These are phyloP conservation scores for Pelobates cultripes DNA, from an alignment of 2,797 vertebrate genomes.

Conservation along the genomic window DNA sequence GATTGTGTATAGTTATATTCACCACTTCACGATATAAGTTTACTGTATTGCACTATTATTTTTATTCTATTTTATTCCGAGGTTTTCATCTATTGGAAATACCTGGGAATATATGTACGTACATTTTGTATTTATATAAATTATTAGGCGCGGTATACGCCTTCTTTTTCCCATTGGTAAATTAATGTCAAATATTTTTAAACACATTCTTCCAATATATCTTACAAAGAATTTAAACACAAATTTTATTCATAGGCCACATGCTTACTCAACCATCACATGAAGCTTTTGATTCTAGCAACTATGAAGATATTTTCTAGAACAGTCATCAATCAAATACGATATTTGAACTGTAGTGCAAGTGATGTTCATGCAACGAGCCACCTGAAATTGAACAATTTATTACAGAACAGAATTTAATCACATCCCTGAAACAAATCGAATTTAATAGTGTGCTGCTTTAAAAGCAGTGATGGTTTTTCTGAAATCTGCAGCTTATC, in stretches of 20 bases:
- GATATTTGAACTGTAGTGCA: slow-evolving; percentile 1
- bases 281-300: slow-evolving; percentile 13
- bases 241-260: background rate
- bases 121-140: too few species aligned
- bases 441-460: background rate
- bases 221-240: background rate
- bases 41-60: too few species aligned
- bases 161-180: too few species aligned
- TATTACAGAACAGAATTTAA: slow-evolving; percentile 2
- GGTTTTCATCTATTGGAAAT: too few species aligned
- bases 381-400: background rate
- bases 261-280: background rate
- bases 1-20: too few species aligned
- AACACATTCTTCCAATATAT: background rate
- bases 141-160: too few species aligned
- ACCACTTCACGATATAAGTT: too few species aligned
- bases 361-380: background rate
- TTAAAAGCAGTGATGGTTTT: slow-evolving; percentile 9
- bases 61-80: too few species aligned
- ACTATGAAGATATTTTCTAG: slow-evolving; percentile 5
- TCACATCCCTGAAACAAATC: slow-evolving; percentile 14
- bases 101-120: too few species aligned
- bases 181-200: background rate
- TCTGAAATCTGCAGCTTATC: slow-evolving; percentile 39
- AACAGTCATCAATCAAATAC: slow-evolving; percentile 26